Evolutionary conservation across 2,113 vertebrate species (phyloP).

Genomic region (Ailurus styani): DNA sequence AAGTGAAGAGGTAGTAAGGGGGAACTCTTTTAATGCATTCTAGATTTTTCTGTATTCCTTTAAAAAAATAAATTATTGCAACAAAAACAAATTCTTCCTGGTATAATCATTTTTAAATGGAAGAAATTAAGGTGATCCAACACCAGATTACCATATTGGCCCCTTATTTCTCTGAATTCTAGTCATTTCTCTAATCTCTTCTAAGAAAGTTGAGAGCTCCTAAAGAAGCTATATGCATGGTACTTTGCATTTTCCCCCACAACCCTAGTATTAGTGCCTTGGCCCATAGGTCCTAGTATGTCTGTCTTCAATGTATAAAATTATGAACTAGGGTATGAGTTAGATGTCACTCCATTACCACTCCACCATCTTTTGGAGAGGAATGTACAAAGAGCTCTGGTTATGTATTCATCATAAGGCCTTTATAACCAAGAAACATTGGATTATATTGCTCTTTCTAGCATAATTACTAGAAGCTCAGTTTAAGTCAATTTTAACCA

Average conservation of each 20-base stretch:
- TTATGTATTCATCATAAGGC: neutral
- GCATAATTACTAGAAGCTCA: neutral
- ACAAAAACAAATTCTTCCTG: neutral
- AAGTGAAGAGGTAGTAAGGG: neutral
- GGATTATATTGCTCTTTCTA: neutral
- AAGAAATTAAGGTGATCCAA: neutral
- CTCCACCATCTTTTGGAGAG: neutral
- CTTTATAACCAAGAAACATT: neutral
- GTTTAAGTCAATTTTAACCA: neutral
- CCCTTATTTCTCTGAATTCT: neutral
- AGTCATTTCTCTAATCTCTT: neutral
- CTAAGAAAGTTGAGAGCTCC: neutral
- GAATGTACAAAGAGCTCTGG: neutral
- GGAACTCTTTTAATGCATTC: neutral
- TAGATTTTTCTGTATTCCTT: neutral
- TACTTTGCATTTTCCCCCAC: neutral
- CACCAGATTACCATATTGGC: neutral
- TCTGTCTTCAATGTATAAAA: neutral
- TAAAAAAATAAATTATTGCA: neutral
- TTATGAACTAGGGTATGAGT: neutral
- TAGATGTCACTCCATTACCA: neutral
- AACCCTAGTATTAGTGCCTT: neutral
- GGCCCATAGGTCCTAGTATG: neutral
- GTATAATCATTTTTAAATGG: neutral
- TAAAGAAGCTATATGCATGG: neutral